These are phyloP conservation scores for Redunca redunca DNA, from an alignment of 2,113 vertebrate genomes.

Conservation along the genomic window DNA sequence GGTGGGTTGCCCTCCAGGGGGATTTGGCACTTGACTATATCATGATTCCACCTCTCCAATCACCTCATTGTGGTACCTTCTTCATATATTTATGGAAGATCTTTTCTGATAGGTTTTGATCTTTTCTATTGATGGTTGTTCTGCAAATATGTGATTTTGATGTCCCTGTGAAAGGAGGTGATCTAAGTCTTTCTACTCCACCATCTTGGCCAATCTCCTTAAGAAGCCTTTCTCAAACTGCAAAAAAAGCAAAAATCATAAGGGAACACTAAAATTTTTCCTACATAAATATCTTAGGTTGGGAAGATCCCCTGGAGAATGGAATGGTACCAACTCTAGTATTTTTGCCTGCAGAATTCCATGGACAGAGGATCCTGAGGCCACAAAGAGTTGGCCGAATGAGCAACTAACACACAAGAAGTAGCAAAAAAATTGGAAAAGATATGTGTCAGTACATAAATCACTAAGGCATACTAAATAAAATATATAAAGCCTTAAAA, in stretches of 20 bases:
- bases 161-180: background rate
- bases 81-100: background rate
- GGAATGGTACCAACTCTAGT: background rate
- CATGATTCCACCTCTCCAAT: background rate
- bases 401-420: background rate
- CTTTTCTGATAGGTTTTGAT: background rate
- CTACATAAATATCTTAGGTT: background rate
- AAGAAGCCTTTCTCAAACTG: background rate
- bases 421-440: background rate
- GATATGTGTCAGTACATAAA: background rate
- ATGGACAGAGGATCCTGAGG: background rate
- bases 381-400: background rate
- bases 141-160: background rate
- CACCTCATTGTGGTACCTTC: background rate
- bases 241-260: background rate
- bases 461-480: background rate
- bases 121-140: background rate
- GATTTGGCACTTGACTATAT: background rate
- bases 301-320: background rate
- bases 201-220: background rate
- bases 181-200: background rate
- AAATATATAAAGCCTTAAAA: background rate
- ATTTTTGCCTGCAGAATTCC: background rate
- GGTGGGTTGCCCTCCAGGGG: background rate
- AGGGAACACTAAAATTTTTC: background rate